Conservation (phyloP, 2,797 vertebrate genomes). For the Eulemur albifrons region DNA sequence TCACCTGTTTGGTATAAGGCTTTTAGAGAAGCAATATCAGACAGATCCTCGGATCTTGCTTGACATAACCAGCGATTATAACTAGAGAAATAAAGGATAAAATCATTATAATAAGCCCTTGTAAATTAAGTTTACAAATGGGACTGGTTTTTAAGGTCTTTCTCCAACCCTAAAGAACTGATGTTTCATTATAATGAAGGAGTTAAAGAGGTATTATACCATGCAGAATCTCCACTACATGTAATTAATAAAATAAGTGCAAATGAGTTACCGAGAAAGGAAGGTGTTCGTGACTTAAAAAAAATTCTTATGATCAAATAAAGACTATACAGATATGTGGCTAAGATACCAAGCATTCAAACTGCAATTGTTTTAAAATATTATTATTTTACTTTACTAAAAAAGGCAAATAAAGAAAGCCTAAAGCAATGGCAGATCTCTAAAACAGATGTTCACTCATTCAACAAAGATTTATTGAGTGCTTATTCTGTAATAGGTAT, state of each 20-base stretch:
- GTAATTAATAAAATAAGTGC: neutral
- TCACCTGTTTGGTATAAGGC: constrained; percentile 97
- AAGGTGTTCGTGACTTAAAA: neutral
- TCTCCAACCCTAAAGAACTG: neutral
- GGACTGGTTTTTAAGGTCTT: neutral
- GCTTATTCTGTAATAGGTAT: neutral
- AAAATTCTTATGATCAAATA: neutral
- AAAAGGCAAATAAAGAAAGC: neutral
- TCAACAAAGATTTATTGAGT: neutral
- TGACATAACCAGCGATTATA: constrained; percentile 97
- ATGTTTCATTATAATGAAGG: neutral
- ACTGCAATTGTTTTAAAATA: neutral
- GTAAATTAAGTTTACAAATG: neutral
- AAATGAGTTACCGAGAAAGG: neutral
- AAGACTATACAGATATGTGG: neutral
- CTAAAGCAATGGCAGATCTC: neutral
- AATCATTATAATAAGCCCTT: neutral
- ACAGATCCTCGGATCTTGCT: constrained; percentile 96
- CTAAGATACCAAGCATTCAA: neutral
- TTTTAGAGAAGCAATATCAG: constrained; percentile 97
- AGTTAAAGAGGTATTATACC: neutral
- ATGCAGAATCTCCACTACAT: neutral
- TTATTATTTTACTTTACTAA: neutral
- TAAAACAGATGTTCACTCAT: constrained; percentile 1
- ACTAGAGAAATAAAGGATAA: constrained; percentile 82